Evolutionary conservation across 1,140 invertebrate species (phyloP), one percentile per base, ranked within the genome.

Genomic region (Grapholita molesta): DNA sequence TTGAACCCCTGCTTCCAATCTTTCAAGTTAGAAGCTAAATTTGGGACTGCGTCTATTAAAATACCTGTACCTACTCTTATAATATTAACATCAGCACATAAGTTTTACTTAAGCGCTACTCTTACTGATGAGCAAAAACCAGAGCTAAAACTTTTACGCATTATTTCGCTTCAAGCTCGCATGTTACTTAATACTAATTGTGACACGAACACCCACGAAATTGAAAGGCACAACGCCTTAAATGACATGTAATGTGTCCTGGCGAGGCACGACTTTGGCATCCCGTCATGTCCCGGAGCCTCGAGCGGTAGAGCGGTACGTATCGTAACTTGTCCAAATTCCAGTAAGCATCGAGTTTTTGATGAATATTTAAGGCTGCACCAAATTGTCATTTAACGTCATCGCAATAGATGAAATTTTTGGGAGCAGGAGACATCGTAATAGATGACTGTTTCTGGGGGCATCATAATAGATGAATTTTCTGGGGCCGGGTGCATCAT

Each of bases 221-320:
- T 74, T 73, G 70, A 76, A 68, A 67, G 73, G 52, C 55, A 30
- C 71, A 66, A 70, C 73, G 72, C 11, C 67, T 23, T 23, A 75
- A 78, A 76, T 69, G 77, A 75, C 73, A 74, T 53, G 48, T 18
- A 72, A 77, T 83, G 75, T 83, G 70, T 73, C 67, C 67, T 15
- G 70, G 68, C 67, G 72, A 78, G n/a, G 72, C 75, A 76, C 72
- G 72, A 80, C 71, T 67, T 52, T 32, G 48, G 67, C 55, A 35
- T 70, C 70, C 71, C 68, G 66, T 71, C 71, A 70, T 55, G 68
- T 69, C 68, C 75, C 72, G 64, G 65, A 75, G 74, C 53, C 53
- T n/a, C 11, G 9, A 57, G 53, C 53, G 53, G 8, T 11, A n/a
- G n/a, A n/a, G n/a, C n/a, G n/a, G n/a, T 23, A 57, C 24, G 11